phyloP scores from a whole-genome alignment of 64 coral and sea anemone genomes.

The Pocillopora verrucosa region DNA sequence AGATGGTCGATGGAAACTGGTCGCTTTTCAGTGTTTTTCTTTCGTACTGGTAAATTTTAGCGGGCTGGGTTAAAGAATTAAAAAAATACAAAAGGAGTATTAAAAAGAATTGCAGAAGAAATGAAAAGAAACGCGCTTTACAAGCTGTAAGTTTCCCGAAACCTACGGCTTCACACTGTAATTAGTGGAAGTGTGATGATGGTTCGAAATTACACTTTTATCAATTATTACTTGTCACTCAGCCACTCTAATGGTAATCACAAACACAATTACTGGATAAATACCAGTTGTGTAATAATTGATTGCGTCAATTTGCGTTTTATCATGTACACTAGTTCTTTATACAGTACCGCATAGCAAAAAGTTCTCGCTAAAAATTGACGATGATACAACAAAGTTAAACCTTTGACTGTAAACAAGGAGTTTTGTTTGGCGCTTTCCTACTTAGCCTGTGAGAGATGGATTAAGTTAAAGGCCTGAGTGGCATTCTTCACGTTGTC shows the following conservation, averaged over 20 bases:
- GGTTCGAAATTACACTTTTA: conserved; percentile 9
- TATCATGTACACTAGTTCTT: neutral
- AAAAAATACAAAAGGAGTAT: no score
- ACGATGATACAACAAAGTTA: neutral
- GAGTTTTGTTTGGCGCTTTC: neutral
- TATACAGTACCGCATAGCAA: neutral
- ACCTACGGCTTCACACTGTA: neutral
- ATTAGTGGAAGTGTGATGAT: neutral
- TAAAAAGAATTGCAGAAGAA: no score
- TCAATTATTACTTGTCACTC: conserved; percentile 2
- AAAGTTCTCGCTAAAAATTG: neutral
- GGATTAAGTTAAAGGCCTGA: neutral
- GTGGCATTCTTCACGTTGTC: neutral
- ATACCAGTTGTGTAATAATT: conserved; percentile 20
- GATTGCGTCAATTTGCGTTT: neutral
- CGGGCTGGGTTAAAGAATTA: no score
- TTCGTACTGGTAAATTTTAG: no score
- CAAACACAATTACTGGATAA: neutral
- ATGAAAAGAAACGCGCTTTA: no score
- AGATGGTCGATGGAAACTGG: no score
- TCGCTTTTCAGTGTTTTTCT: no score
- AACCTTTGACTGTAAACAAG: neutral
- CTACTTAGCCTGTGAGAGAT: neutral
- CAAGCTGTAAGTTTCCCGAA: no score
- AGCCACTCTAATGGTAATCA: neutral